Evolutionary conservation across 1,140 invertebrate species (phyloP).

Genomic region (Eumaeus atala): DNA sequence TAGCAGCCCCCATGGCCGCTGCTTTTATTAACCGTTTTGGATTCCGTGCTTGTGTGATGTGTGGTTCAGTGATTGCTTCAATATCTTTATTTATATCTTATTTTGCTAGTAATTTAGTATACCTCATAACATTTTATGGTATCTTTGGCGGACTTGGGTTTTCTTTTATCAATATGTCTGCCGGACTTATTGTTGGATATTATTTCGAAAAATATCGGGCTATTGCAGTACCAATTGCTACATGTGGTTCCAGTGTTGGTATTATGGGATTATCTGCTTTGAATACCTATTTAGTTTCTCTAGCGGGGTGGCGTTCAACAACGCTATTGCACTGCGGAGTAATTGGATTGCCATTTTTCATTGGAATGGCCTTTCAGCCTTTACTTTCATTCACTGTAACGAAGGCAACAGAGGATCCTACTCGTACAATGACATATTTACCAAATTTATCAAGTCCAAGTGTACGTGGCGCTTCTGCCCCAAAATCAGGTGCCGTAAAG

Average conservation of each 20-base stretch:
- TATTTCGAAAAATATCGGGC: constrained; percentile 88
- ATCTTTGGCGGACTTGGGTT: constrained; percentile 84
- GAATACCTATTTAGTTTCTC: constrained; percentile 77
- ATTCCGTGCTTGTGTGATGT: constrained; percentile 81
- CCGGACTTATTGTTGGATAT: constrained; percentile 84
- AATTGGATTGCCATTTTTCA: constrained; percentile 49
- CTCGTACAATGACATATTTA: constrained; percentile 63
- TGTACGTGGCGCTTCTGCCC: constrained; percentile 24
- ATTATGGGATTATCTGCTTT: constrained; percentile 82
- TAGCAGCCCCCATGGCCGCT: constrained; percentile 84
- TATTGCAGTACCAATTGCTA: constrained; percentile 84
- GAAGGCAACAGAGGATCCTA: constrained; percentile 46
- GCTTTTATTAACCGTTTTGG: constrained; percentile 83
- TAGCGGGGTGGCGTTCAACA: constrained; percentile 82
- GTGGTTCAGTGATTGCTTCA: constrained; percentile 72
- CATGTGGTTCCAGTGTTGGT: constrained; percentile 87
- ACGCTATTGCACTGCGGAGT: constrained; percentile 82
- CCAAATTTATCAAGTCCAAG: constrained; percentile 45
- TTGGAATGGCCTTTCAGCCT: constrained; percentile 52
- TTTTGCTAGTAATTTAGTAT: constrained; percentile 41
- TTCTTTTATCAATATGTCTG: constrained; percentile 77
- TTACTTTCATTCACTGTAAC: constrained; percentile 49
- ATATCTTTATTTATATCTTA: constrained; percentile 49
- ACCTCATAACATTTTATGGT: constrained; percentile 52
- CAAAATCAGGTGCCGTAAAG: constrained; percentile 30